Conservation (phyloP, 2,888 invertebrate genomes). For the Rhopalosiphum nymphaeae region DNA sequence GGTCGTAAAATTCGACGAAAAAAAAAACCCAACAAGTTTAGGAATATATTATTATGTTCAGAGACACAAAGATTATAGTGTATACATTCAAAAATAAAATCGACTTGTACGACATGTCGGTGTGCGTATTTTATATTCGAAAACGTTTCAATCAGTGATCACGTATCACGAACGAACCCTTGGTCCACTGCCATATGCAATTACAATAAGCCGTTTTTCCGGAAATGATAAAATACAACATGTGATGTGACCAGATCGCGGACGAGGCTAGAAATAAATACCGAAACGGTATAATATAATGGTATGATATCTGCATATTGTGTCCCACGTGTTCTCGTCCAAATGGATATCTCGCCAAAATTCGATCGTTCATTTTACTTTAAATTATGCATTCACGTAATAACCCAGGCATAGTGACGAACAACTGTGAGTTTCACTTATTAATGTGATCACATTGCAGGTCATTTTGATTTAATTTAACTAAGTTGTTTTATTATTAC, state of each 20-base stretch:
- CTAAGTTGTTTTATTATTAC: not conserved
- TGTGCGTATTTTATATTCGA: not conserved
- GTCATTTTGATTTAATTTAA: not conserved
- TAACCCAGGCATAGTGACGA: not conserved
- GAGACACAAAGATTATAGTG: not conserved
- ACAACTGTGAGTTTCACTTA: not conserved
- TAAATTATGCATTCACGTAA: not conserved
- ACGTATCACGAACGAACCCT: not conserved
- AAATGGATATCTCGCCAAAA: not conserved
- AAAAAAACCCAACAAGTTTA: not conserved
- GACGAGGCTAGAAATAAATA: not conserved
- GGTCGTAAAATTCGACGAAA: not conserved
- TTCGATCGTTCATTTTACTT: not conserved
- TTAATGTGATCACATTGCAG: not conserved
- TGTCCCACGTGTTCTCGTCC: not conserved
- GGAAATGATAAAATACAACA: not conserved
- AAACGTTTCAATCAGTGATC: not conserved
- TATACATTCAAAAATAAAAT: not conserved
- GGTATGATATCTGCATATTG: not conserved
- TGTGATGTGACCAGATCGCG: not conserved
- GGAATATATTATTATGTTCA: not conserved
- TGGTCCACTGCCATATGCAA: not conserved
- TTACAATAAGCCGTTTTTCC: not conserved
- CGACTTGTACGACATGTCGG: not conserved
- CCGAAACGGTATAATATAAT: not conserved